Evolutionary conservation across 2,888 invertebrate species (phyloP), one percentile per base, ranked within the genome.

Genomic region (Mycalesis mineus): DNA sequence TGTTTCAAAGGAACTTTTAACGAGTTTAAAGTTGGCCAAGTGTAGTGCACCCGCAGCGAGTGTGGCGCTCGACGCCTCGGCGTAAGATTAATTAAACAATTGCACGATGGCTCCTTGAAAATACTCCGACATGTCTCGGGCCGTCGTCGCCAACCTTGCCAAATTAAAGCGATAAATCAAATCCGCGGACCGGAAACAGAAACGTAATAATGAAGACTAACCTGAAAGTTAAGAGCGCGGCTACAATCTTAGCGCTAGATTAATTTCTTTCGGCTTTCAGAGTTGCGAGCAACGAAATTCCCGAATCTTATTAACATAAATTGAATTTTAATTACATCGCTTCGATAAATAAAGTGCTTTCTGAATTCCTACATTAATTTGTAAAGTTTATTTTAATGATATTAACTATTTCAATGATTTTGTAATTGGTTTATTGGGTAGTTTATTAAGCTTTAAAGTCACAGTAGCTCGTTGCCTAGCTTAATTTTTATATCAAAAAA

Each of bases 31-130:
- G 87, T 88, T 86, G 81, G 75, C 82, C 81, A 75, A 88, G 86
- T 86, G 85, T 85, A 88, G 81, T 88, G 87, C 86, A 85, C 82
- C 71, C 70, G 69, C 81, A 68, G 69, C 65, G 65, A 68, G 73
- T 67, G 68, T 67, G 70, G 68, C 65, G 71, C 80, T 77, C 80
- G 81, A 78, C 82, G 78, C 78, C 81, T 80, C 76, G 75, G 81
- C 82, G 82, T 81, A 81, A 88, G 88, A 89, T 88, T 89, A 89
- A 89, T 89, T 89, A 89, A 88, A 89, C 88, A 88, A 88, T 88
- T 84, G 88, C 86, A 82, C 86, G 87, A 87, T 85, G 85, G 84
- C 84, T 88, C 77, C 82, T 88, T 84, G 85, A 88, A 87, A 88
- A 88, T 87, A 88, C 88, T 88, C 88, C 84, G 83, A 88, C 88